Percentiles rank a stretch among this genome's conserved stretches.
phyloP scores from a whole-genome alignment of 1,140 invertebrate species.

The Metaphire vulgaris region DNA sequence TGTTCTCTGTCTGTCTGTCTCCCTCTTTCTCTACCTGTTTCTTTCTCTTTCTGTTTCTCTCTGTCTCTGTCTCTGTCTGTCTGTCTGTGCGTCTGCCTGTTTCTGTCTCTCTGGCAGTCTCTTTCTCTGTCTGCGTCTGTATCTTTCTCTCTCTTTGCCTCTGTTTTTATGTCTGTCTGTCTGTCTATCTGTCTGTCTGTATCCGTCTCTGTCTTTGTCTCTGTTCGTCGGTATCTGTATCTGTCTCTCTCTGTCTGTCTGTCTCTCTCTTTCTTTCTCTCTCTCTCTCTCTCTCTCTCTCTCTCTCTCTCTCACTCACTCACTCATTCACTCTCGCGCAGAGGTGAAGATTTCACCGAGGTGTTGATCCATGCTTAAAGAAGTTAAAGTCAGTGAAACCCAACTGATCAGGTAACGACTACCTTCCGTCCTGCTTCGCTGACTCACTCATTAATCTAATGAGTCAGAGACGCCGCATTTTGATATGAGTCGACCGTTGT shows the following conservation, averaged over 20 bases:
- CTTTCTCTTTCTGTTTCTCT: background rate
- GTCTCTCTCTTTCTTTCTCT: background rate
- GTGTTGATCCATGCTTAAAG: too few relatives aligned
- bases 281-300: background rate
- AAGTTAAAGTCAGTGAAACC: too few relatives aligned
- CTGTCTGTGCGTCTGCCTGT: background rate
- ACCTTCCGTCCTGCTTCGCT: too few relatives aligned
- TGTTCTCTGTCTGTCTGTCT: background rate
- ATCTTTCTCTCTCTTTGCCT: background rate
- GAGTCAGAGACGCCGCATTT: too few relatives aligned
- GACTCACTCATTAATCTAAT: too few relatives aligned
- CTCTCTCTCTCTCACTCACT: background rate
- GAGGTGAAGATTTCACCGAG: too few relatives aligned
- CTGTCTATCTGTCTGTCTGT: background rate
- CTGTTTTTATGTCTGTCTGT: background rate
- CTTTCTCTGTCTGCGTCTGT: background rate
- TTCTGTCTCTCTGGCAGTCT: background rate
- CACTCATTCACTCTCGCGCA: too few relatives aligned
- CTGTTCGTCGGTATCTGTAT: background rate
- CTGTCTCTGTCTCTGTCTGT: background rate
- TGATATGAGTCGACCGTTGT: too few relatives aligned
- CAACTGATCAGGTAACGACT: too few relatives aligned
- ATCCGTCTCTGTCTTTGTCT: background rate
- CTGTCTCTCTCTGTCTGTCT: background rate
- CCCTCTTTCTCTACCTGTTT: background rate